Evolutionary conservation across 2,113 vertebrate species (phyloP), one percentile per base, ranked within the genome.

Genomic region (Neomonachus schauinslandi): DNA sequence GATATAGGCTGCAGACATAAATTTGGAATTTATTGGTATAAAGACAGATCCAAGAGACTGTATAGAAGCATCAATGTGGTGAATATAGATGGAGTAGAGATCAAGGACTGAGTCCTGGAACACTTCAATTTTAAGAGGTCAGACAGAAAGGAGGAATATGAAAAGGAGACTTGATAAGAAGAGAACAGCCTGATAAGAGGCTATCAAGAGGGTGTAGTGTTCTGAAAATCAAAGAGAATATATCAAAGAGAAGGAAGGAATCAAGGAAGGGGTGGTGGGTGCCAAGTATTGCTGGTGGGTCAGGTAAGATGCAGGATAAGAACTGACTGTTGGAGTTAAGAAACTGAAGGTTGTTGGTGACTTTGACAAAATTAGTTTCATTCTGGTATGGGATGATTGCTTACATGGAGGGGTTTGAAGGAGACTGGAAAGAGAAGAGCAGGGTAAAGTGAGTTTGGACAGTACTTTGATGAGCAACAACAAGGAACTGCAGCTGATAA

Each of bases 21-120:
- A 63, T 26, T 31, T 85, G 5, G 18, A 13, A 36, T 13, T 59
- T 71, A 49, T 69, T 79, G 31, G 5, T 53, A 33, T 85, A 49
- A 39, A 85, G 65, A 51, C 18, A 39, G 19, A 69, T 51, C 7
- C 39, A 42, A 71, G 57, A 83, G 31, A 42, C 13, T 9, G 7
- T 81, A 9, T 2, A 39, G 49, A 14, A 42, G 31, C 7, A 21
- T 19, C 71, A 36, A 5, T 16, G 9, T 4, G 59, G 15, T 19
- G 55, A 82, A 0, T 15, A 0, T 19, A 18, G 63, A 55, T 7
- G 28, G 28, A n/a, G 3, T 8, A 42, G 31, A 65, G 19, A 1
- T 49, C 7, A 9, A 80, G 63, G 10, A 12, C 21, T 11, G 31
- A 51, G 36, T 31, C 18, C 24, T 15, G 3, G 33, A 51, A 16